Evolutionary conservation across 2,113 vertebrate species (phyloP), one percentile per base, ranked within the genome.

Genomic region (Oreochromis aureus): DNA sequence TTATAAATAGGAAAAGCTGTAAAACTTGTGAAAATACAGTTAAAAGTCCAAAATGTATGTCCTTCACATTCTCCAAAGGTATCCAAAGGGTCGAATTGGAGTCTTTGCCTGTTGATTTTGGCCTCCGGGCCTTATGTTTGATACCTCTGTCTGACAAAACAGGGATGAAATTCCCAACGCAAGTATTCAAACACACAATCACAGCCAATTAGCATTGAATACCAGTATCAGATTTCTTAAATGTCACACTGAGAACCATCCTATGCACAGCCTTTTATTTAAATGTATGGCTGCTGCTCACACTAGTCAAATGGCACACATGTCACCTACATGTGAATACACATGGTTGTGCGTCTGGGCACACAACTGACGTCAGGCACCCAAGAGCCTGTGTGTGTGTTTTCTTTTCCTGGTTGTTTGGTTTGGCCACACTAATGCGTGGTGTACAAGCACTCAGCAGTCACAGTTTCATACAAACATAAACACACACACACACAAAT

Each of bases 301-400:
- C 86, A 86, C 78, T 39, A 55, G 59, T 87, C 89, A 89, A 56
- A 88, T 71, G 92, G 89, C 92, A 95, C 93, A 95, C 92, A 94
- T 84, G 88, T 53, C 93, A 94, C 93, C 71, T 90, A 63, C 19
- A 19, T 94, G 93, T 93, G 90, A 94, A 92, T 73, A 95, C 94
- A 95, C 93, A 95, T 87, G 34, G 81, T 41, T 94, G 94, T 90
- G 94, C 94, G 91, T 93, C 93, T 78, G 88, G 89, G 78, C 44
- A 32, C 81, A 36, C 79, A 63, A 87, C 84, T 95, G 94, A 94
- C 86, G 89, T 94, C 92, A 95, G 85, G 85, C 56, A 85, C 84
- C 59, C 83, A 89, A 90, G 86, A 92, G 87, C 80, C 76, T 86
- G n/a, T 89, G 89, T 89, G 88, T 94, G 83, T 90, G 87, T 92